Evolutionary conservation across 2,113 vertebrate genomes (phyloP).

Genomic region (Oophaga pumilio): DNA sequence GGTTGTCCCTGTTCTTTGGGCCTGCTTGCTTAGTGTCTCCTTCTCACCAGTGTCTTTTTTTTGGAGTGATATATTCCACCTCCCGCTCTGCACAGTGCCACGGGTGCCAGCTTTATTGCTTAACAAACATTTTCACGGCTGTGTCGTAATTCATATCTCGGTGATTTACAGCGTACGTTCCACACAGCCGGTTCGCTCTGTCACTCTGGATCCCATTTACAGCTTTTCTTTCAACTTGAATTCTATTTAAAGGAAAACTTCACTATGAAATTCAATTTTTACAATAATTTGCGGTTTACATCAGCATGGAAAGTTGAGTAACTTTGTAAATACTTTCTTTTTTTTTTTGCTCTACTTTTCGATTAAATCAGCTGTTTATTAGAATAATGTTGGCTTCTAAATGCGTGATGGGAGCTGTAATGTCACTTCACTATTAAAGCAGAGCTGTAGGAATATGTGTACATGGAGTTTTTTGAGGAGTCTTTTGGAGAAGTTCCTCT

Average conservation of each 20-base stretch:
- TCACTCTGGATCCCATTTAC: slow-evolving; percentile 75
- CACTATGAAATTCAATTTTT: background rate
- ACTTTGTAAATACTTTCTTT: background rate
- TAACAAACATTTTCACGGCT: slow-evolving; percentile 82
- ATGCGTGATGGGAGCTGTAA: too few relatives aligned
- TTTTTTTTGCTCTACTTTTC: background rate
- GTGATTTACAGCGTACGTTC: slow-evolving; percentile 80
- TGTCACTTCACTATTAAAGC: too few relatives aligned
- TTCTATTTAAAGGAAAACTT: slow-evolving; percentile 71
- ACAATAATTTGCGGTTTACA: background rate
- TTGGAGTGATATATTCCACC: slow-evolving; percentile 47
- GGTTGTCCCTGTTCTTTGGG: background rate
- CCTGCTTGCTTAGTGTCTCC: slow-evolving; percentile 41
- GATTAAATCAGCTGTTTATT: too few relatives aligned
- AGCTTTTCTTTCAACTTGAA: slow-evolving; percentile 74
- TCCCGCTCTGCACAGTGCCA: slow-evolving; percentile 56
- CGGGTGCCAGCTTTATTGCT: slow-evolving; percentile 79
- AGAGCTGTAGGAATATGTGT: too few relatives aligned
- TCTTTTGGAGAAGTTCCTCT: too few relatives aligned
- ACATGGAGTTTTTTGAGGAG: too few relatives aligned
- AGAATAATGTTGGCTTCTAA: too few relatives aligned
- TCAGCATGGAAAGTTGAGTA: background rate
- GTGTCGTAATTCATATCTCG: slow-evolving; percentile 81
- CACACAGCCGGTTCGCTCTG: slow-evolving; percentile 78
- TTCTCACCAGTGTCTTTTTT: background rate